phyloP scores from a whole-genome alignment of 2,888 invertebrate species.

The Macrophya alboannulata region DNA sequence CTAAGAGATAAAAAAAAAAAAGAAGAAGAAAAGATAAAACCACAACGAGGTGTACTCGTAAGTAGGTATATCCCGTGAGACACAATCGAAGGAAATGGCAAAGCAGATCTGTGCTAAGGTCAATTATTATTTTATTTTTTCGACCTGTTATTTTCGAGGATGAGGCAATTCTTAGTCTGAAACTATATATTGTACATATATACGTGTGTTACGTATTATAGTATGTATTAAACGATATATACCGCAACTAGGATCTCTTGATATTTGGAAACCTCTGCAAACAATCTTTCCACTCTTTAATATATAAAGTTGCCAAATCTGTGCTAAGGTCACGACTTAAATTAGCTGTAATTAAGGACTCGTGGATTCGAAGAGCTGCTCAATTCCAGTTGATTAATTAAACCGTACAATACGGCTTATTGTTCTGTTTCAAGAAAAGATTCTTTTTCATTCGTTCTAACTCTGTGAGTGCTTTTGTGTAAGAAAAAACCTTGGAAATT shows the following conservation, averaged over 20 bases:
- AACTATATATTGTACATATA: neutral
- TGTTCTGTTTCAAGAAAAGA: neutral
- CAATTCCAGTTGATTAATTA: neutral
- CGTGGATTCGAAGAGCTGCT: neutral
- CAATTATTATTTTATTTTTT: constrained; percentile 45
- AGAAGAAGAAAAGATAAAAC: neutral
- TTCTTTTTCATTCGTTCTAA: too few species aligned
- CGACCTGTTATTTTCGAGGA: constrained; percentile 4
- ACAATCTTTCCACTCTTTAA: neutral
- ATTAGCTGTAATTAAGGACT: constrained; percentile 1
- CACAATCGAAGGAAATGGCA: constrained; percentile 53
- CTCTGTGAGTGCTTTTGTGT: too few species aligned
- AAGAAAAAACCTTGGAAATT: neutral
- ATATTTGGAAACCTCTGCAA: constrained; percentile 38
- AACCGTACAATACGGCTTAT: neutral
- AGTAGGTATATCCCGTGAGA: neutral
- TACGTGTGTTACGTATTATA: too few species aligned
- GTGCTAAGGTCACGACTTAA: constrained; percentile 33
- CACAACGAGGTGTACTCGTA: neutral
- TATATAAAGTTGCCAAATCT: constrained; percentile 2
- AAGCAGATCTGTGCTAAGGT: constrained; percentile 54
- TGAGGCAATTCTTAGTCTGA: neutral
- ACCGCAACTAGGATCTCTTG: constrained; percentile 8
- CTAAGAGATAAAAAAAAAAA: constrained; percentile 14
- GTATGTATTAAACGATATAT: neutral